Conservation (phyloP, 2,888 invertebrate species). For the Heteromurus nitidus region DNA sequence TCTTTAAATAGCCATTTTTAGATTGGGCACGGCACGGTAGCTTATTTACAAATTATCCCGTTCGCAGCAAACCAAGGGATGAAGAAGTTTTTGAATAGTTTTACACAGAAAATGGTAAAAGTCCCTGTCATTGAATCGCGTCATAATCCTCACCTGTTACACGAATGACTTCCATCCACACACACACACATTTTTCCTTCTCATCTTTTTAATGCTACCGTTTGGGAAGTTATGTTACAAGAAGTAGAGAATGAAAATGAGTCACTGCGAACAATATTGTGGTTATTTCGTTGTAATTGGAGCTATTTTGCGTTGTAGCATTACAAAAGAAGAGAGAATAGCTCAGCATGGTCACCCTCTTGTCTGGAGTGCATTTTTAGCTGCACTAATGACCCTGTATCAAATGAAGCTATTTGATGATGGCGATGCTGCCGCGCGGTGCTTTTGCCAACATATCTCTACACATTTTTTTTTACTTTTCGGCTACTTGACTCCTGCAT, state of each 20-base stretch:
- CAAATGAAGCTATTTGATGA: constrained; percentile 37
- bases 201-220: too few relatives aligned
- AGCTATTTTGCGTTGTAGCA: constrained; percentile 11
- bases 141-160: too few relatives aligned
- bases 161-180: too few relatives aligned
- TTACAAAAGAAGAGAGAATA: constrained; percentile 17
- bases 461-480: constrained; percentile 42
- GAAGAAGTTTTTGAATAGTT: too few relatives aligned
- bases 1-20: constrained; percentile 36
- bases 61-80: too few relatives aligned
- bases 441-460: constrained; percentile 25
- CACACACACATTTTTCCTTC: too few relatives aligned
- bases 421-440: background rate
- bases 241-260: constrained; percentile 5
- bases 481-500: constrained; percentile 55
- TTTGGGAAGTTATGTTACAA: too few relatives aligned
- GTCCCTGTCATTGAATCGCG: too few relatives aligned
- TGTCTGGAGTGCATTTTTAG: constrained; percentile 54
- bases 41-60: constrained; percentile 47
- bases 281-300: constrained; percentile 33
- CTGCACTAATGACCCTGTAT: constrained; percentile 61
- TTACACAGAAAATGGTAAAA: too few relatives aligned
- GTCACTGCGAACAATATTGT: constrained; percentile 5
- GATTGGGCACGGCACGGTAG: constrained; percentile 39
- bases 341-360: constrained; percentile 63